Conservation (phyloP, 2,888 invertebrate species). For the Diabrotica balteata region DNA sequence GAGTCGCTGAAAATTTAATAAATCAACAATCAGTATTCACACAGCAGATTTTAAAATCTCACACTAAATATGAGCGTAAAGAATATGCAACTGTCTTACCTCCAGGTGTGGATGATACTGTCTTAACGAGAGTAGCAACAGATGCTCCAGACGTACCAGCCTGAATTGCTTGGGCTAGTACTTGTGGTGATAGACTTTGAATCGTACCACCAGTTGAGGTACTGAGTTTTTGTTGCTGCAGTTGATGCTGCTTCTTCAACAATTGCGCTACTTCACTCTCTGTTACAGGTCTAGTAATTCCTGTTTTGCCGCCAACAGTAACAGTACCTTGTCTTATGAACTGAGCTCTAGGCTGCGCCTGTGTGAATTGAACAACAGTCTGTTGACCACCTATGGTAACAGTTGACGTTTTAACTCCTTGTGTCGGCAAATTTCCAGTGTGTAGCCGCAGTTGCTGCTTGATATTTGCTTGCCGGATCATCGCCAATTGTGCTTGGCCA, state of each 20-base stretch:
- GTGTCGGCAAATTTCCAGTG: constrained; percentile 40
- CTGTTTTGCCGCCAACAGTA: constrained; percentile 53
- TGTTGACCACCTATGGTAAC: constrained; percentile 55
- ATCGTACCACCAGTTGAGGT: constrained; percentile 51
- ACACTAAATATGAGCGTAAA: neutral
- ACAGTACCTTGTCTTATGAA: constrained; percentile 58
- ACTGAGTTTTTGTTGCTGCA: constrained; percentile 54
- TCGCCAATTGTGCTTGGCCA: constrained; percentile 66
- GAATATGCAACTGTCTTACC: constrained; percentile 37
- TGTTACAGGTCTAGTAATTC: constrained; percentile 59
- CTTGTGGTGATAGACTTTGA: constrained; percentile 56
- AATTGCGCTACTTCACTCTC: constrained; percentile 65
- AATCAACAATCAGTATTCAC: neutral
- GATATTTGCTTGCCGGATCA: constrained; percentile 66
- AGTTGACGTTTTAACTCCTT: constrained; percentile 55
- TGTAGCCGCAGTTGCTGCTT: constrained; percentile 57
- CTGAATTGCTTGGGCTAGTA: constrained; percentile 60
- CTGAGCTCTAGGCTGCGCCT: constrained; percentile 54
- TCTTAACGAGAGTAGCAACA: constrained; percentile 71
- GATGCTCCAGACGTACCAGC: constrained; percentile 64
- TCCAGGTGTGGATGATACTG: constrained; percentile 60
- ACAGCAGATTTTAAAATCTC: constrained; percentile 2
- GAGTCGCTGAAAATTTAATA: constrained; percentile 49
- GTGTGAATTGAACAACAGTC: constrained; percentile 57
- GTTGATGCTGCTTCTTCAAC: constrained; percentile 59